phyloP scores from a whole-genome alignment of 2,113 vertebrate genomes.

The Dasyprocta punctata region DNA sequence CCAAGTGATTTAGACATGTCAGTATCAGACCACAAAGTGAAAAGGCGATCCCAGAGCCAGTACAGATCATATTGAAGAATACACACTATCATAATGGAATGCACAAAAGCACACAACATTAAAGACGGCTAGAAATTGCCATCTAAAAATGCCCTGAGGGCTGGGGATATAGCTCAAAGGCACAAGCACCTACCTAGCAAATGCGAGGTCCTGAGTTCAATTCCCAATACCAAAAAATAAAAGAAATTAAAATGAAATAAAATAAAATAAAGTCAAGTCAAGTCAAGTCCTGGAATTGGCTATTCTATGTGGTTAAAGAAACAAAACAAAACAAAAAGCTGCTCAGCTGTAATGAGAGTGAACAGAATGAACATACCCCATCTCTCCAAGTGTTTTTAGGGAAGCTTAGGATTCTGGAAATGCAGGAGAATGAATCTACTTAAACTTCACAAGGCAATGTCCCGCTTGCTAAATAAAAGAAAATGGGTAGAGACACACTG shows the following conservation, averaged over 20 bases:
- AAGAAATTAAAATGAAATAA: too few species aligned
- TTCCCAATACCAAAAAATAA: too few species aligned
- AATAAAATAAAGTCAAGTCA: too few species aligned
- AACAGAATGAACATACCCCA: background rate
- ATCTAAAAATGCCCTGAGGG: background rate
- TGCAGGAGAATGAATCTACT: background rate
- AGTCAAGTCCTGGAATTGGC: background rate
- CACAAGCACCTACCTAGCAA: too few species aligned
- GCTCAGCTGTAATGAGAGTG: background rate
- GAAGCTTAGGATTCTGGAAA: background rate
- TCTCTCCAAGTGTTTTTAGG: background rate
- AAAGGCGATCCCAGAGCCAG: background rate
- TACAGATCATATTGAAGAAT: background rate
- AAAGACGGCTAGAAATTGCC: background rate
- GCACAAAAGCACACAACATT: background rate
- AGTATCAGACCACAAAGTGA: background rate
- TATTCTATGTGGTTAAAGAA: background rate
- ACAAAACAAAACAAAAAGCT: background rate
- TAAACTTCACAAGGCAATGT: conserved; percentile 6
- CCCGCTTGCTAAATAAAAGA: background rate
- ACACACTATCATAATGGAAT: background rate
- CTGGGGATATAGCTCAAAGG: too few species aligned
- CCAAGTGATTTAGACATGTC: background rate
- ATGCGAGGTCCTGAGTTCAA: too few species aligned
- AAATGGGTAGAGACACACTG: background rate